A percentile compares a stretch with the other conserved stretches of the same genome.
These are phyloP conservation scores for Nyctalus aviator DNA, from an alignment of 2,797 vertebrate genomes.

Conservation along the genomic window DNA sequence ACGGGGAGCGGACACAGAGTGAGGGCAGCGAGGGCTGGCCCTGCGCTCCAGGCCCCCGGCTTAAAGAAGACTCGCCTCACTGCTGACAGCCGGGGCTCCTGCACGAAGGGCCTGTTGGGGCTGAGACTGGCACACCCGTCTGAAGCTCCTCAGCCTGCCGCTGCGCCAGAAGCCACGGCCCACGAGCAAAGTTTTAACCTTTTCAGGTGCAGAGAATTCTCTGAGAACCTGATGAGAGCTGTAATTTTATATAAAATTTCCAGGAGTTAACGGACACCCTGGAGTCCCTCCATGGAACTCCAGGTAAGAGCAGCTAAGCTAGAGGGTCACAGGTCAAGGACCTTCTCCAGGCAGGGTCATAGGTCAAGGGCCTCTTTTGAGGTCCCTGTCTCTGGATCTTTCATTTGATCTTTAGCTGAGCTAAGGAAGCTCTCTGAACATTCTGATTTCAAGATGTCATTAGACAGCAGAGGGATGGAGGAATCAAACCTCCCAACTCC, in stretches of 20 bases:
- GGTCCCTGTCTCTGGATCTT: neutral
- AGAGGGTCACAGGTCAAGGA: neutral
- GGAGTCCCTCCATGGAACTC: neutral
- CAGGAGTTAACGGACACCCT: neutral
- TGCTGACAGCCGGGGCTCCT: neutral
- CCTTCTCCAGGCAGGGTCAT: neutral
- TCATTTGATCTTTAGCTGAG: neutral
- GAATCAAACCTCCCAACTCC: neutral
- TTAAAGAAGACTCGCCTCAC: neutral
- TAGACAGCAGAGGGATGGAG: neutral
- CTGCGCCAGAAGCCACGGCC: neutral
- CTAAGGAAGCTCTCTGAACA: neutral
- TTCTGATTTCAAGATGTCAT: neutral
- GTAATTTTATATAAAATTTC: neutral
- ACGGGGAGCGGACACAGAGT: accelerated
- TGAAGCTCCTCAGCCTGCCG: neutral
- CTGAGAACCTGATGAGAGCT: neutral
- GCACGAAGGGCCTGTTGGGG: neutral
- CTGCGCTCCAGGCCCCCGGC: neutral
- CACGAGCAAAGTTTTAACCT: neutral
- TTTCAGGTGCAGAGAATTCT: neutral
- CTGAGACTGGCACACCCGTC: neutral
- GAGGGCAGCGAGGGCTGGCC: neutral
- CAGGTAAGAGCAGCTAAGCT: neutral
- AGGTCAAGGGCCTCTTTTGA: neutral